A percentile compares a stretch with the other conserved stretches of the same genome.
These are phyloP conservation scores for Thalassophryne amazonica DNA, from an alignment of 2,797 vertebrate genomes.

Conservation along the genomic window DNA sequence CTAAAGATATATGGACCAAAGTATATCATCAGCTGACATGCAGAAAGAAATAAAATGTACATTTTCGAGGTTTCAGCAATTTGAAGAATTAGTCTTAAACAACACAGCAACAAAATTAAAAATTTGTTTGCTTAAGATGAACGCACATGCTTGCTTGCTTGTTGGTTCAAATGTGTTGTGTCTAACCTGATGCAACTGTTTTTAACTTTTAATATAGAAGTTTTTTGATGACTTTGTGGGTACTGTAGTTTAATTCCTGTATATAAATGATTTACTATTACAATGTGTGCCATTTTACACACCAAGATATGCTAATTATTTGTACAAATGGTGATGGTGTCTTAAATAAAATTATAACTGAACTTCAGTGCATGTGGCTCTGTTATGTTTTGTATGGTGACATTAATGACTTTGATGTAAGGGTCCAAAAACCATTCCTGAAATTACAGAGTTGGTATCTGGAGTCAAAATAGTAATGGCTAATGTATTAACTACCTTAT, in stretches of 20 bases:
- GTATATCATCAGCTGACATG: neutral
- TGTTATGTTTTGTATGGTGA: neutral
- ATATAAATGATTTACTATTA: neutral
- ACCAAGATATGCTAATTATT: neutral
- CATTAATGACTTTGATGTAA: neutral
- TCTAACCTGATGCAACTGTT: neutral
- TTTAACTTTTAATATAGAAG: neutral
- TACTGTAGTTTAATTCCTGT: constrained; percentile 3
- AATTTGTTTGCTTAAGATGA: neutral
- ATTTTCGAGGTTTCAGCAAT: neutral
- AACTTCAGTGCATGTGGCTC: neutral
- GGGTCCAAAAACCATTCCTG: too few species aligned
- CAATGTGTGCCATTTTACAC: constrained; percentile 9
- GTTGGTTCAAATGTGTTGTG: neutral
- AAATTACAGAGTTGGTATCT: too few species aligned
- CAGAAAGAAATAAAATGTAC: neutral
- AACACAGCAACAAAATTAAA: neutral
- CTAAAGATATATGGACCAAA: too few species aligned
- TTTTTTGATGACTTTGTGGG: neutral
- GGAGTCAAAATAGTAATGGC: too few species aligned
- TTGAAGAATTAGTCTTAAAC: neutral
- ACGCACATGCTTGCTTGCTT: neutral
- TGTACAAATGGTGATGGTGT: neutral
- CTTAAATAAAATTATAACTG: constrained; percentile 29
- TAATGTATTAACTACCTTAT: too few species aligned